phyloP scores from a whole-genome alignment of 1,140 invertebrate species.

The Zophobas atratus region DNA sequence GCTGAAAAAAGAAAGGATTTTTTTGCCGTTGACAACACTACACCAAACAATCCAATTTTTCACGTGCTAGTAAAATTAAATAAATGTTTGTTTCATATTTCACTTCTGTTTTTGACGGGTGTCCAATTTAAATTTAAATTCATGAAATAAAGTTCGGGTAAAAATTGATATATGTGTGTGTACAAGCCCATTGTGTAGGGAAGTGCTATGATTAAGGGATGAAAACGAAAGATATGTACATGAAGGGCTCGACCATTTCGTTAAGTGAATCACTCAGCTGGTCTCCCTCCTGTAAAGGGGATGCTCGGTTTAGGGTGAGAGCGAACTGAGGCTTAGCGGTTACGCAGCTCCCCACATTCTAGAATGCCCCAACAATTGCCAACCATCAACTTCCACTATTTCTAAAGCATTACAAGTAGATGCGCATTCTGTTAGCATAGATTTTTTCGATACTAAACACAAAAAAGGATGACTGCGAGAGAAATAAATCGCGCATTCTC shows the following conservation, averaged over 20 bases:
- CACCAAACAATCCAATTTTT: constrained; percentile 24
- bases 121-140: constrained; percentile 38
- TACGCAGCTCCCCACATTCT: constrained; percentile 38
- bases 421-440: constrained; percentile 20
- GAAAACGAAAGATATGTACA: constrained; percentile 43
- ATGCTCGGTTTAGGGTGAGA: constrained; percentile 39
- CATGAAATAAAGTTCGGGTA: constrained; percentile 30
- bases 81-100: constrained; percentile 36
- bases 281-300: constrained; percentile 34
- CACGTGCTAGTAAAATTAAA: constrained; percentile 14
- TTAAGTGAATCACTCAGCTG: constrained; percentile 42
- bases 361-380: constrained; percentile 18
- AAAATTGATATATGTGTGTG: constrained; percentile 36
- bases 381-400: constrained; percentile 32
- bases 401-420: constrained; percentile 31
- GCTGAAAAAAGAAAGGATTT: too few relatives aligned
- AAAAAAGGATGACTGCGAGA: constrained; percentile 5
- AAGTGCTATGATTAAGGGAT: constrained; percentile 42
- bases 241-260: constrained; percentile 40
- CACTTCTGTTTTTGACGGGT: constrained; percentile 28
- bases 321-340: constrained; percentile 31
- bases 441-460: constrained; percentile 30
- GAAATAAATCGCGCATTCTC: constrained; percentile 28
- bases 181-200: constrained; percentile 33
- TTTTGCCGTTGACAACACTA: constrained; percentile 11